Percentiles rank a stretch among this genome's conserved stretches.
Conservation (phyloP, 2,113 vertebrate species). For the Oncorhynchus masou region DNA sequence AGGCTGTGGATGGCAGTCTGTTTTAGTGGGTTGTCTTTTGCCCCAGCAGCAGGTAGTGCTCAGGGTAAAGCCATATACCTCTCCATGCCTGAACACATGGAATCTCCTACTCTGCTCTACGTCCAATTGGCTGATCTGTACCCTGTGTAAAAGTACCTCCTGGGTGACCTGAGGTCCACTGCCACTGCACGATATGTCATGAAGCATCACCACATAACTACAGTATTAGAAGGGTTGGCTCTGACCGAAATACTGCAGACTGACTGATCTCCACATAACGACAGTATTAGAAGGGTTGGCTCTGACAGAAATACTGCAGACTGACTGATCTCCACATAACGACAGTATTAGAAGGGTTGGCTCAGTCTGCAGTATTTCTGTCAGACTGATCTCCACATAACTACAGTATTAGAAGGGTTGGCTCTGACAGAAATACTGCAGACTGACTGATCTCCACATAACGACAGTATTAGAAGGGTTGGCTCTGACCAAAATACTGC, state of each 20-base stretch:
- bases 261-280: background rate
- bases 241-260: background rate
- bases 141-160: background rate
- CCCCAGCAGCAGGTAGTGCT: background rate
- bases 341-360: background rate
- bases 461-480: background rate
- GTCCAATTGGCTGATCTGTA: background rate
- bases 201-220: background rate
- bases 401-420: background rate
- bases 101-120: background rate
- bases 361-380: background rate
- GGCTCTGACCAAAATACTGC: background rate
- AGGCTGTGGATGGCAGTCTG: constrained; percentile 2
- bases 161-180: background rate
- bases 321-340: background rate
- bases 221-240: background rate
- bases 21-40: background rate
- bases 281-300: background rate
- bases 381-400: background rate
- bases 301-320: background rate
- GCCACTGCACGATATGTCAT: background rate
- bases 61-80: constrained; percentile 9
- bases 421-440: background rate
- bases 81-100: background rate
- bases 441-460: background rate